phyloP scores from a whole-genome alignment of 2,113 vertebrate species.

The human (Homo sapiens) region DNA sequence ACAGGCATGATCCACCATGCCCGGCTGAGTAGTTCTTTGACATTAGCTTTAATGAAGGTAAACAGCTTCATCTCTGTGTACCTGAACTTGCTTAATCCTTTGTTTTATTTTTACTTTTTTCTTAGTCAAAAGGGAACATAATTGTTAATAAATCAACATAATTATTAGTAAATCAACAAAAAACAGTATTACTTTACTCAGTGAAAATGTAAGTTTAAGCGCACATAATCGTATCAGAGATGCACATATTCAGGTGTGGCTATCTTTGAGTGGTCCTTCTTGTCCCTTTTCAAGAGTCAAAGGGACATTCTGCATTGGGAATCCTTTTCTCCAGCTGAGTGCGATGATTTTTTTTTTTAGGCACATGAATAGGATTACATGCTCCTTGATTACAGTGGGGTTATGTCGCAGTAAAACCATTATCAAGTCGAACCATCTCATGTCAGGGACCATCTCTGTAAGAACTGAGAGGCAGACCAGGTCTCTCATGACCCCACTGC shows the following conservation, averaged over 20 bases:
- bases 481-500: background rate
- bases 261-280: background rate
- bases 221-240: background rate
- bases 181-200: background rate
- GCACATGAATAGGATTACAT: background rate
- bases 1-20: background rate
- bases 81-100: background rate
- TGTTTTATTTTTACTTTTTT: background rate
- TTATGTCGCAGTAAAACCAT: background rate
- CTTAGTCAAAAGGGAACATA: background rate
- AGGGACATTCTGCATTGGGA: background rate
- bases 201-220: background rate
- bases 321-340: background rate
- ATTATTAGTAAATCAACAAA: background rate
- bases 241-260: background rate
- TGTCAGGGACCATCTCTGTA: background rate
- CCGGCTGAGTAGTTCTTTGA: background rate
- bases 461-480: background rate
- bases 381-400: background rate
- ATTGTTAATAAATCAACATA: background rate
- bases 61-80: background rate
- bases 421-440: background rate
- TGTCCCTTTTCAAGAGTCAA: background rate
- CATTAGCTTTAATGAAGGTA: background rate
- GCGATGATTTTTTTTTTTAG: background rate